Evolutionary conservation across 2,797 vertebrate genomes (phyloP), one percentile per base, ranked within the genome.

Genomic region (Dicrostonyx torquatus): DNA sequence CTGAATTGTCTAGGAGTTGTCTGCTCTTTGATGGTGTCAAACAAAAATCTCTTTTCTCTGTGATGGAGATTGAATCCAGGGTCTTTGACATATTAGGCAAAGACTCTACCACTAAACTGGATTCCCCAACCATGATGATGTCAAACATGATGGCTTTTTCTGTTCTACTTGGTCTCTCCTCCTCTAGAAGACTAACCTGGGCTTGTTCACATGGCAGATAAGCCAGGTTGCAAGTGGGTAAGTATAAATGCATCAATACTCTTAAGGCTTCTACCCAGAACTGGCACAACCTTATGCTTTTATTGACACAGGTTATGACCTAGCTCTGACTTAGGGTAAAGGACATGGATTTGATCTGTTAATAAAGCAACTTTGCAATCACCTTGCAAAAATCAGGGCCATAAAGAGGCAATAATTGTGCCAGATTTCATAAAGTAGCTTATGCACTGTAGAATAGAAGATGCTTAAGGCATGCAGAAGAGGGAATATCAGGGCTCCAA

Each of bases 71-170:
- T 13, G 17, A 87, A 34, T 17, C 50, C 37, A 87, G 68, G n/a
- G 50, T 40, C 85, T 87, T 87, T 26, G 43, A 34, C 55, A 45
- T 50, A 48, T 48, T 37, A 89, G 43, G 22, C 43, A 64, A 64
- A 34, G 34, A 89, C 22, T 77, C 43, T 77, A 37, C 4, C 31
- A 48, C 40, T 89, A n/a, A 77, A 31, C 20, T 66, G 45, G 45
- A 64, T 64, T 62, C 26, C 13, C 8, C 13, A 77, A 34, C 34
- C 37, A 5, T 66, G 58, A 31, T 88, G 83, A 70, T 60, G 48
- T 93, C 34, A 78, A 48, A 73, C 58, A 24, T 68, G 37, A 77
- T 82, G 34, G 22, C 60, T 84, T 87, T 90, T 94, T 90, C n/a
- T 90, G 53, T 73, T 87, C 70, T 12, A 70, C 53, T 93, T 73